phyloP scores from a whole-genome alignment of 2,113 vertebrate genomes.

The Blennius ocellaris region DNA sequence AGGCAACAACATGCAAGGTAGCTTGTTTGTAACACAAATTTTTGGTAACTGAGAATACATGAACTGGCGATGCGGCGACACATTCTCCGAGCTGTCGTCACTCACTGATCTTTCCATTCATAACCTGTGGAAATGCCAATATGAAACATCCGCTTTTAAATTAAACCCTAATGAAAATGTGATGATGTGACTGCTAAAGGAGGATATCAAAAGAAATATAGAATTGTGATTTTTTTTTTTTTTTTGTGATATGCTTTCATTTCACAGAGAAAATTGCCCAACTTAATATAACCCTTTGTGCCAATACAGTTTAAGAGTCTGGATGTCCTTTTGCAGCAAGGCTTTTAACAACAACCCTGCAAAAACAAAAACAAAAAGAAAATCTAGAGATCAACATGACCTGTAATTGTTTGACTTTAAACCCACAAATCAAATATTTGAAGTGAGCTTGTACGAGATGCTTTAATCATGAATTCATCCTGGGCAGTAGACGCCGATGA shows the following conservation, averaged over 20 bases:
- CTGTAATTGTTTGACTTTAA: too few relatives aligned
- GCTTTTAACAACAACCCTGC: not conserved
- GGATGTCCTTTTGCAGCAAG: not conserved
- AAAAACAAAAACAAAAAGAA: too few relatives aligned
- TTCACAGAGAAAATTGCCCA: not conserved
- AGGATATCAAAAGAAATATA: constrained; percentile 7
- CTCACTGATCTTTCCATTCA: constrained; percentile 5
- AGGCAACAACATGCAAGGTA: constrained; percentile 43
- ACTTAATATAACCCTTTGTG: constrained; percentile 6
- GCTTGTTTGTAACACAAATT: constrained; percentile 48
- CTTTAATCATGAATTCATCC: too few relatives aligned
- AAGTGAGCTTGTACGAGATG: too few relatives aligned
- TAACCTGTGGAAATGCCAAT: not conserved
- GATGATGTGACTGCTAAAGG: not conserved
- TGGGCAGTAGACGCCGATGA: too few relatives aligned
- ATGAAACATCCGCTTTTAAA: constrained; percentile 10
- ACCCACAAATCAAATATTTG: too few relatives aligned
- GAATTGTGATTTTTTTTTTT: constrained; percentile 6
- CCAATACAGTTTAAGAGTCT: constrained; percentile 15
- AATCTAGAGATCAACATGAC: too few relatives aligned
- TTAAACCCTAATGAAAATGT: not conserved
- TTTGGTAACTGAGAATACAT: constrained; percentile 52
- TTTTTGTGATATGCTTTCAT: constrained; percentile 6
- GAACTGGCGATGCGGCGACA: constrained; percentile 35
- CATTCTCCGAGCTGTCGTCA: not conserved